Percentiles rank a stretch among this genome's conserved stretches.
These are phyloP conservation scores for Listronotus bonariensis DNA, from an alignment of 1,140 invertebrate genomes.

Conservation along the genomic window DNA sequence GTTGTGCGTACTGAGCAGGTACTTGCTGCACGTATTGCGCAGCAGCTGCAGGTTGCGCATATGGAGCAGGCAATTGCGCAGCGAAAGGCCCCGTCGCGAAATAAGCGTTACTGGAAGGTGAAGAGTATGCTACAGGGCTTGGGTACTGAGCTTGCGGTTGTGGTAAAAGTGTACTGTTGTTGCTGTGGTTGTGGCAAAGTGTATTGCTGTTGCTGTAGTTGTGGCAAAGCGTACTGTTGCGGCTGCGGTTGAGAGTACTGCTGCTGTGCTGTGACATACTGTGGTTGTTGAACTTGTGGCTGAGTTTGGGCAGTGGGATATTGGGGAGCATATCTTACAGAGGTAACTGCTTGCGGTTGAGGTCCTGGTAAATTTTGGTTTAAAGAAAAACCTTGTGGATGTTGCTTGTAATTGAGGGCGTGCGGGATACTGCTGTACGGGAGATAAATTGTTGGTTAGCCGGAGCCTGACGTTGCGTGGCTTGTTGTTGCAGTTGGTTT, in stretches of 20 bases:
- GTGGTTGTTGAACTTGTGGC: conserved; percentile 1
- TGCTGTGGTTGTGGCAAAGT: conserved; percentile 2
- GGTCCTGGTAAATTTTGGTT: conserved; percentile 9
- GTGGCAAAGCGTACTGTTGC: conserved; percentile 1
- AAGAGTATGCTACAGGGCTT: not conserved
- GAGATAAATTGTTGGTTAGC: conserved; percentile 24
- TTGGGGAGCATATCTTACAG: not conserved
- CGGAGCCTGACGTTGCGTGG: conserved; percentile 1
- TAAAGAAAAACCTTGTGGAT: not conserved
- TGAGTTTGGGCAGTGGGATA: not conserved
- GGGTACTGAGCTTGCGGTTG: conserved; percentile 1
- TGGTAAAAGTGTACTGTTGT: not conserved
- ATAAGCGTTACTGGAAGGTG: conserved; percentile 10
- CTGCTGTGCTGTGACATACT: not conserved
- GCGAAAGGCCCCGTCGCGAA: conserved; percentile 29
- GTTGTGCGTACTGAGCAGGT: no score
- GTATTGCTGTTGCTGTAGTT: not conserved
- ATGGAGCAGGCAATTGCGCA: conserved; percentile 16
- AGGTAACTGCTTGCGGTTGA: conserved; percentile 3
- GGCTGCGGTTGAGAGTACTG: not conserved
- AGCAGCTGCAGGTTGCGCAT: not conserved
- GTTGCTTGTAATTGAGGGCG: conserved; percentile 4
- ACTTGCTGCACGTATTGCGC: not conserved
- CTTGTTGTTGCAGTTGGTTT: not conserved
- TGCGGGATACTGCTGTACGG: conserved; percentile 23